Conservation (phyloP, 2,797 vertebrate genomes). For the Neomorphus geoffroyi region DNA sequence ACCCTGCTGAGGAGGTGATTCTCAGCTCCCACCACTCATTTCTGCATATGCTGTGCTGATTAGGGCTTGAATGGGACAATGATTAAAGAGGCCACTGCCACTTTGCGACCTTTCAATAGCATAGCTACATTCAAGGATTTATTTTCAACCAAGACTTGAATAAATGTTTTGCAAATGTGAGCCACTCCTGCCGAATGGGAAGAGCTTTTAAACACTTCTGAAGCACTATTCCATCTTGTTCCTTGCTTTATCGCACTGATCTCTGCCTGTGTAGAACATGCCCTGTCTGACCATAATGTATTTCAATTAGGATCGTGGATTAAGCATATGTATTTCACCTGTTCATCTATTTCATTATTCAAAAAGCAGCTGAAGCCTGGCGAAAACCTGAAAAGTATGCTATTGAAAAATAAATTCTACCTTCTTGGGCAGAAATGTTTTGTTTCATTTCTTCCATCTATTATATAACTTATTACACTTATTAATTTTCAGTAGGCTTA, state of each 20-base stretch:
- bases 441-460: conserved; percentile 12
- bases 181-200: conserved; percentile 54
- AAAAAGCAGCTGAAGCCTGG: not conserved
- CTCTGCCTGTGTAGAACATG: not conserved
- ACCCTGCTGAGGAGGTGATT: conserved; percentile 53
- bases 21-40: conserved; percentile 42
- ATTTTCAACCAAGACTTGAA: conserved; percentile 70
- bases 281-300: conserved; percentile 21
- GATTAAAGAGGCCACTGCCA: conserved; percentile 72
- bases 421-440: not conserved
- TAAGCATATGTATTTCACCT: conserved; percentile 18
- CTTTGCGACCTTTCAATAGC: conserved; percentile 52
- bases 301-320: conserved; percentile 3
- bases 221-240: conserved; percentile 14
- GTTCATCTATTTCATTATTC: conserved; percentile 48
- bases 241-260: not conserved
- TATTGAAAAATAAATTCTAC: conserved; percentile 7
- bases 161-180: conserved; percentile 76
- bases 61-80: conserved; percentile 70
- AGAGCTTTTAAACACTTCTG: conserved; percentile 44
- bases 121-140: conserved; percentile 62
- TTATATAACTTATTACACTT: not conserved
- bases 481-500: not conserved
- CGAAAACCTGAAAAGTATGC: conserved; percentile 10
- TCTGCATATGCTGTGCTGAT: conserved; percentile 68